phyloP scores from a whole-genome alignment of 2,797 vertebrate genomes.

The Enteromius radiatus region DNA sequence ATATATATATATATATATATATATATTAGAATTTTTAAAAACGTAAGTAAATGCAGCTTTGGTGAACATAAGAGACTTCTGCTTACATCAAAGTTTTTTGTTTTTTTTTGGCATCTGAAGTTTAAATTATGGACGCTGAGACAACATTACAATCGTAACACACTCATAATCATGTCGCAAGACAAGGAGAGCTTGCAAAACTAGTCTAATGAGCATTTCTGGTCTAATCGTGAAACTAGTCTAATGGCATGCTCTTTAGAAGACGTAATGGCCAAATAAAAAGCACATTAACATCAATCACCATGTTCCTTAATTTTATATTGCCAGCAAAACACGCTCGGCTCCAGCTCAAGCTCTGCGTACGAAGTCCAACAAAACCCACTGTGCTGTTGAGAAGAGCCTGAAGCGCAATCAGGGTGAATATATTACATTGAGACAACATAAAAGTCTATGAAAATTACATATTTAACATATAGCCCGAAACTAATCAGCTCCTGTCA shows the following conservation, averaged over 20 bases:
- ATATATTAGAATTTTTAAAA: too few species aligned
- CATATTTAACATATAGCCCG: neutral
- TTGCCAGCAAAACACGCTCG: slow-evolving; percentile 16
- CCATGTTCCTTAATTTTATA: slow-evolving; percentile 15
- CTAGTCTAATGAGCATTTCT: slow-evolving; percentile 8
- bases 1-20: too few species aligned
- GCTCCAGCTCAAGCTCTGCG: neutral
- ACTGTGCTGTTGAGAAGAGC: neutral
- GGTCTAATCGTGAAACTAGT: slow-evolving; percentile 5
- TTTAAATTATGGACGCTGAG: neutral
- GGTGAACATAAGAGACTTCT: too few species aligned
- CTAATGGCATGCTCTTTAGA: slow-evolving; percentile 33
- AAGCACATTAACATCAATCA: slow-evolving; percentile 36
- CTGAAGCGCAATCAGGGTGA: neutral
- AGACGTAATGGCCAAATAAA: slow-evolving; percentile 30
- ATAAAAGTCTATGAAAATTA: neutral
- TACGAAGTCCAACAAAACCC: neutral
- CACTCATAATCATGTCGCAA: neutral
- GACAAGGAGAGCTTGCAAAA: neutral
- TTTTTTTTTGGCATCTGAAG: neutral
- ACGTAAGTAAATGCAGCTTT: too few species aligned
- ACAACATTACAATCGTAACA: neutral
- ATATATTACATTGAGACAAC: neutral
- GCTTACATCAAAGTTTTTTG: too few species aligned
- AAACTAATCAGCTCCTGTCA: neutral